Evolutionary conservation across 1,140 invertebrate genomes (phyloP).

Genomic region (Phymorhynchus buccinoides): DNA sequence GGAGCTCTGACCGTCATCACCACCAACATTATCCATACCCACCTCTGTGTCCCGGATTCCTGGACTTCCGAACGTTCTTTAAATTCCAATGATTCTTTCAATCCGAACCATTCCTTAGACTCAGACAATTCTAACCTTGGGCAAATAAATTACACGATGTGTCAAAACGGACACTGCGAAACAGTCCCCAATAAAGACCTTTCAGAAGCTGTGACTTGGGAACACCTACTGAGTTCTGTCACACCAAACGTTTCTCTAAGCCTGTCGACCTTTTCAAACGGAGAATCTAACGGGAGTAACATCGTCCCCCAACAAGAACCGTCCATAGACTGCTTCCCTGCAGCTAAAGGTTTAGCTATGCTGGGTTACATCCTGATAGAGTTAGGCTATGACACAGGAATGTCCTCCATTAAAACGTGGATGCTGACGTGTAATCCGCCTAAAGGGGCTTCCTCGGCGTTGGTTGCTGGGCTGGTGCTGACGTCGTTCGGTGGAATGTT

Average conservation of each 20-base stretch:
- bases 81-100: too few relatives aligned
- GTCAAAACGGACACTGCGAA: not conserved
- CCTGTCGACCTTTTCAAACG: not conserved
- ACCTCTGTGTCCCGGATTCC: not conserved
- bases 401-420: not conserved
- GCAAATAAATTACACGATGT: not conserved
- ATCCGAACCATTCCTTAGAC: too few relatives aligned
- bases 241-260: not conserved
- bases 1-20: not conserved
- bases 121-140: too few relatives aligned
- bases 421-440: not conserved
- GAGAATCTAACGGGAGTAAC: not conserved
- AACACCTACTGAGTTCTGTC: not conserved
- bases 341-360: not conserved
- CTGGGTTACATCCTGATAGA: not conserved
- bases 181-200: too few relatives aligned
- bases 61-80: not conserved
- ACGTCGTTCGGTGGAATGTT: not conserved
- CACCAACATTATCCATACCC: not conserved
- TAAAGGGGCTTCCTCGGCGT: not conserved
- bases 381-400: not conserved
- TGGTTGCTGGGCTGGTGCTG: not conserved
- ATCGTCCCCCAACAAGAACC: not conserved
- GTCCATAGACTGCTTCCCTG: not conserved
- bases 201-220: too few relatives aligned